Conservation (phyloP, 2,888 invertebrate species). For the Platynereis dumerilii region DNA sequence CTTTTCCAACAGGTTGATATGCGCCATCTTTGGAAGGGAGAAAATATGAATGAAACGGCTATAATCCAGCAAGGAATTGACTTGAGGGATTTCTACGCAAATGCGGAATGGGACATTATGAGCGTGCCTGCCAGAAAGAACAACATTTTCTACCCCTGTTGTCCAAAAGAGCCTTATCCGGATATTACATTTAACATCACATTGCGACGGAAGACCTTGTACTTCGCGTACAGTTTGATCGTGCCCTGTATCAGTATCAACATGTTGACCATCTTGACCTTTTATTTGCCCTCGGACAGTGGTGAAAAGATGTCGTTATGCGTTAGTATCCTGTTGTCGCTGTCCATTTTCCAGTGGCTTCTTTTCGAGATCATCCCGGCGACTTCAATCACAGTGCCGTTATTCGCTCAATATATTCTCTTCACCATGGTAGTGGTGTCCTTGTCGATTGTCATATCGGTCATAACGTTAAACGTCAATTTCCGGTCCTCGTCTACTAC, state of each 20-base stretch:
- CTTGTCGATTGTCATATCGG: conserved; percentile 12
- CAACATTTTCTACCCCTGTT: conserved; percentile 67
- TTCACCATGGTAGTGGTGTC: conserved; percentile 19
- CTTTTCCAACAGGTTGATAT: conserved; percentile 39
- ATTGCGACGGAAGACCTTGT: conserved; percentile 72
- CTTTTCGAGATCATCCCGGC: conserved; percentile 16
- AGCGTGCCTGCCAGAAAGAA: conserved; percentile 69
- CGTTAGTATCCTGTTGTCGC: conserved; percentile 38
- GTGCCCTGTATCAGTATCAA: conserved; percentile 97
- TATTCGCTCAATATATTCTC: conserved; percentile 19
- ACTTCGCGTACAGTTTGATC: conserved; percentile 95
- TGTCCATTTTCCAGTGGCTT: conserved; percentile 59
- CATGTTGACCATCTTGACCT: conserved; percentile 92
- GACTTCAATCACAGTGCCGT: conserved; percentile 12
- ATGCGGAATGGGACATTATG: conserved; percentile 63
- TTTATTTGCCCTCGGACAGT: conserved; percentile 96
- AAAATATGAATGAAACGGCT: conserved; percentile 13
- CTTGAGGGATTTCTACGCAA: conserved; percentile 58
- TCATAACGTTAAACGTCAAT: conserved; percentile 7
- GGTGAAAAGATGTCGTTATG: conserved; percentile 84
- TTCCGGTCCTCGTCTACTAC: conserved; percentile 91
- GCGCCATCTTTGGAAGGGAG: conserved; percentile 32
- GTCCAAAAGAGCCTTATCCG: conserved; percentile 57
- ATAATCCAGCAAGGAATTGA: conserved; percentile 57
- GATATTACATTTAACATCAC: conserved; percentile 64